Base-by-base conservation (phyloP, 2,888 invertebrate genomes). In the Mycalesis mineus region DNA sequence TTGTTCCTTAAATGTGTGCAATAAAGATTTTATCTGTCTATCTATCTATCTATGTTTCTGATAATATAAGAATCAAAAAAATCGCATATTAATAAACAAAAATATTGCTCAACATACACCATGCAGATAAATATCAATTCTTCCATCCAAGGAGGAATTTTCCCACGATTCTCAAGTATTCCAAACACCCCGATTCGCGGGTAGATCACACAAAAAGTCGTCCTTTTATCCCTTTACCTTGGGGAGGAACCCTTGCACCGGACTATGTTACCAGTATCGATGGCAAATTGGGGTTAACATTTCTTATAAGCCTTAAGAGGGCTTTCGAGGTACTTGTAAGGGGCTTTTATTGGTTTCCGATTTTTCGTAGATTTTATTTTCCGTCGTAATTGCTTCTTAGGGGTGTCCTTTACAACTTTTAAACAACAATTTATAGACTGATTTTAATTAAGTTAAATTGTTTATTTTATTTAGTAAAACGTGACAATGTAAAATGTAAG, bases 251-350 rank as follows among this genome's bases (percentile, higher is more conserved):
- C 68, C 73, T 74, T 70, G 65, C 74, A 69, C 71, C 74, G 82
- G 82, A 78, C 82, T 77, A 73, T 74, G 79, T 80, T 78, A 74
- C 76, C 78, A 74, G 82, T 87, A 87, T 88, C 86, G 84, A 88
- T 86, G 81, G 75, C 83, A 84, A 87, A 85, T 86, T 85, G 82
- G 84, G 86, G 84, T 75, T 68, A 70, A 70, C 72, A 68, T 72
- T 72, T 70, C 74, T 78, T 75, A 75, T 75, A 75, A 82, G 77
- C 82, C 81, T 81, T 77, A 75, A 69, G 68, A 74, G 72, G 75
- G 77, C 76, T 74, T 69, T 72, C 70, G 66, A 75, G 72, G 74
- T 72, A 77, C 72, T 80, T 80, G 78, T 78, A 79, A 79, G 74
- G 75, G 71, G 64, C 64, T 71, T 75, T 79, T 77, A 78, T 77